Conservation (phyloP, 2,113 vertebrate species). For the Gila orcuttii region DNA sequence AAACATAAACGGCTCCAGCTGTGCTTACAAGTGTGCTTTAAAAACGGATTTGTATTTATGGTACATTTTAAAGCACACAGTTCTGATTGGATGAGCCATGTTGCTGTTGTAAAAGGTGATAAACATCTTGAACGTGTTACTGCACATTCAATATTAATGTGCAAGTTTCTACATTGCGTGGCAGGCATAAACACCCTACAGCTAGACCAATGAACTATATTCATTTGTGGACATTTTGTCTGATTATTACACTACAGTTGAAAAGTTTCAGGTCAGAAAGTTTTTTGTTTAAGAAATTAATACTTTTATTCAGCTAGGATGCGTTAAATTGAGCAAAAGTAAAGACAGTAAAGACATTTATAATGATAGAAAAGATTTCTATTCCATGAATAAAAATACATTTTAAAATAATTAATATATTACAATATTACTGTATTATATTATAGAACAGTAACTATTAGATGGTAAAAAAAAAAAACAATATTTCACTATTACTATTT, state of each 20-base stretch:
- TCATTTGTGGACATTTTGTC: background rate
- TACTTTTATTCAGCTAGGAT: background rate
- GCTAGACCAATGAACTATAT: background rate
- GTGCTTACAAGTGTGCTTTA: slow-evolving; percentile 1
- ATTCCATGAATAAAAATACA: background rate
- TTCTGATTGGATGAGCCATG: background rate
- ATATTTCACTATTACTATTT: too few relatives aligned
- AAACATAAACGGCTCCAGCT: background rate
- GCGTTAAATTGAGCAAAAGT: background rate
- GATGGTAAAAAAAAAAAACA: too few relatives aligned
- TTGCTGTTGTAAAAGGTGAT: background rate
- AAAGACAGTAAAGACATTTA: background rate
- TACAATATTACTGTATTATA: background rate
- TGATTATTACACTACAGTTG: background rate
- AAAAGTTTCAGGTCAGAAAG: background rate
- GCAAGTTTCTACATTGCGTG: background rate
- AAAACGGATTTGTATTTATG: background rate
- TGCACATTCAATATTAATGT: background rate
- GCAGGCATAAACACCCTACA: background rate
- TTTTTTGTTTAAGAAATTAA: background rate
- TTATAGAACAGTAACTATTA: background rate
- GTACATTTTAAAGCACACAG: background rate
- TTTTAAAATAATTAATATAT: too few relatives aligned
- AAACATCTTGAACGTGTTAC: background rate
- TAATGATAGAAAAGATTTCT: background rate